These are phyloP conservation scores for Xanthorhoe spadicearia DNA, from an alignment of 2,888 invertebrate genomes.

Conservation along the genomic window DNA sequence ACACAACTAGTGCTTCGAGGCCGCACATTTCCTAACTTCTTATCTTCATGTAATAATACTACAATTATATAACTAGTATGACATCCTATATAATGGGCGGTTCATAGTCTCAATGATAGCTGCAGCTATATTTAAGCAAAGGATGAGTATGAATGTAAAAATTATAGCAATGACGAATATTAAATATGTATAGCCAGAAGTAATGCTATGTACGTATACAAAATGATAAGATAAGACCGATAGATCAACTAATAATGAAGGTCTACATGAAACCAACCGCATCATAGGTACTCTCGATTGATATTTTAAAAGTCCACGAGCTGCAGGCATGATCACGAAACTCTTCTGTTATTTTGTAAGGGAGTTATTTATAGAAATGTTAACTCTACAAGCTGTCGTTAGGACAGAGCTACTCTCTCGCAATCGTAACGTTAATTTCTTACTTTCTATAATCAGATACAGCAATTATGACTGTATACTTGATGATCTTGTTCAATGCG, in stretches of 20 bases:
- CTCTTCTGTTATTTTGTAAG: conserved; percentile 58
- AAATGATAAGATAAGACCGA: neutral
- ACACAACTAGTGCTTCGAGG: conserved; percentile 51
- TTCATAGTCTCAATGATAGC: neutral
- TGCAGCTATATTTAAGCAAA: neutral
- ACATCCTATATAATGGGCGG: neutral
- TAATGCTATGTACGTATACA: neutral
- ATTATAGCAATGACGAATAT: too few relatives aligned
- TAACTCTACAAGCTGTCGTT: conserved; percentile 57
- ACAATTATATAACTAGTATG: conserved; percentile 10
- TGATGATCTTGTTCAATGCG: neutral
- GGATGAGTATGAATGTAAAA: neutral
- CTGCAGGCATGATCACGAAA: conserved; percentile 35
- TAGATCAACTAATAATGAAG: neutral
- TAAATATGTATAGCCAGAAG: neutral
- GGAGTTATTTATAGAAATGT: conserved; percentile 63
- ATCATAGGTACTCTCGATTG: neutral
- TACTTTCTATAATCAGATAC: conserved; percentile 23
- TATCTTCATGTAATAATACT: conserved; percentile 40
- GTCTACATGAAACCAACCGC: neutral
- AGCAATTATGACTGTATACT: neutral
- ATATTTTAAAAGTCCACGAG: conserved; percentile 4
- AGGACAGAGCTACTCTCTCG: conserved; percentile 40
- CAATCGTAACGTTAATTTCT: conserved; percentile 44
- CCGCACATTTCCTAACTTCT: conserved; percentile 64